Evolutionary conservation across 1,140 invertebrate species (phyloP).

Genomic region (Pseudomyrmex cubaensis): DNA sequence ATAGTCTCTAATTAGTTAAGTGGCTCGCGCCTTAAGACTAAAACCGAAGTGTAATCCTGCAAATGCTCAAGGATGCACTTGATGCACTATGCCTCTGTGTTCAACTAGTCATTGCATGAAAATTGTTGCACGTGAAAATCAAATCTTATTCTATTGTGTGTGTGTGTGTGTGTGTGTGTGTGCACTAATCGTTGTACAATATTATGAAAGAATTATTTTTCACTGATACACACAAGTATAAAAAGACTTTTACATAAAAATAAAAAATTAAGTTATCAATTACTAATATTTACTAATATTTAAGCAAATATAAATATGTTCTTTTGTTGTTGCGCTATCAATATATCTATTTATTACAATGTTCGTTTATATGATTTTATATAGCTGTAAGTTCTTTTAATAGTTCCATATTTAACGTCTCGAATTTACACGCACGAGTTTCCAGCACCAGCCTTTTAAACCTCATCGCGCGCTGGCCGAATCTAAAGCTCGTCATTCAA

Average conservation of each 20-base stretch:
- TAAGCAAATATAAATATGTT: background rate
- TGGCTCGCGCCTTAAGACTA: conserved; percentile 67
- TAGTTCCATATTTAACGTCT: conserved; percentile 27
- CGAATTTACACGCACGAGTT: conserved; percentile 14
- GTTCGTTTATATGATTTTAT: background rate
- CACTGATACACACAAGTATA: background rate
- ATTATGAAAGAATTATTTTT: background rate
- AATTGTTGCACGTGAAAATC: conserved; percentile 44
- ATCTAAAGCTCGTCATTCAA: conserved; percentile 52
- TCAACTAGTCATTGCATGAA: conserved; percentile 11
- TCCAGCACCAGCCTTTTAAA: conserved; percentile 22
- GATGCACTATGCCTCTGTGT: background rate
- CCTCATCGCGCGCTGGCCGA: conserved; percentile 1
- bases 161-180: background rate
- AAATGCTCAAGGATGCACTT: conserved; percentile 22
- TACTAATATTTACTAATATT: too few species aligned
- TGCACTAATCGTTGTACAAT: background rate
- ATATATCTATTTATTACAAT: background rate
- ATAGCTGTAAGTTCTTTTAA: conserved; percentile 20
- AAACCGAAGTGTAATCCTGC: conserved; percentile 21
- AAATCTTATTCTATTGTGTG: conserved; percentile 4
- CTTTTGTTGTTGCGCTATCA: background rate
- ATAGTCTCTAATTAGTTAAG: conserved; percentile 83
- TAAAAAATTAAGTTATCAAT: too few species aligned
- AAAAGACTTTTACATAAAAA: too few species aligned